Evolutionary conservation across 2,113 vertebrate species (phyloP), one percentile per base, ranked within the genome.

Genomic region (Salvelinus fontinalis): DNA sequence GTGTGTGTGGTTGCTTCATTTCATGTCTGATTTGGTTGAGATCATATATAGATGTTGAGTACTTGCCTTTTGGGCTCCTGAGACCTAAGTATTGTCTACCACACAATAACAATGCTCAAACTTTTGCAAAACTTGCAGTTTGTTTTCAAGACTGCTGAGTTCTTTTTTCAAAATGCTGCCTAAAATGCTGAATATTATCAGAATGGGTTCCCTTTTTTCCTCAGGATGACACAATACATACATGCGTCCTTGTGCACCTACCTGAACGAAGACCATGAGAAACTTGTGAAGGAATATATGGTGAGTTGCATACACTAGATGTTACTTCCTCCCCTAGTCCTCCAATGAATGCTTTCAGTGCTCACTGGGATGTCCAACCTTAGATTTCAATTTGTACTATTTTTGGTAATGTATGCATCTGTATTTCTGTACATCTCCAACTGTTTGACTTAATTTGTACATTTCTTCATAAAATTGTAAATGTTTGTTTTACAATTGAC

Each of bases 191-290:
- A 68, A 39, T 68, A 68, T 34, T 34, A 27, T 14, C 67, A 34
- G 7, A 39, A 68, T 14, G 65, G 18, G 27, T 44, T 74, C 20
- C 13, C 29, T 31, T 31, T 31, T 31, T 31, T 31, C 27, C 74
- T 68, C 26, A 75, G 76, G 71, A 73, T 24, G 48, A 64, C 78
- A 79, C 75, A 6, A 75, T 75, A 20, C 31, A 75, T 9, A 65
- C 67, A 62, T 75, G 72, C 24, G 22, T 71, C 74, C 65, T 70
- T 70, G 14, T 79, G 73, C 73, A 65, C n/a, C 54, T 75, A 79
- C 57, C 48, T 75, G 31, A 71, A 79, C 57, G 73, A 79, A 74
- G 77, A 79, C 24, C 77, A 27, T n/a, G 18, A 62, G 31, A 44
- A 57, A 59, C 65, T 29, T 29, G 24, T 48, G 44, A 44, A 74